Evolutionary conservation across 2,888 invertebrate genomes (phyloP).

Genomic region (Chrysotoxum bicinctum): DNA sequence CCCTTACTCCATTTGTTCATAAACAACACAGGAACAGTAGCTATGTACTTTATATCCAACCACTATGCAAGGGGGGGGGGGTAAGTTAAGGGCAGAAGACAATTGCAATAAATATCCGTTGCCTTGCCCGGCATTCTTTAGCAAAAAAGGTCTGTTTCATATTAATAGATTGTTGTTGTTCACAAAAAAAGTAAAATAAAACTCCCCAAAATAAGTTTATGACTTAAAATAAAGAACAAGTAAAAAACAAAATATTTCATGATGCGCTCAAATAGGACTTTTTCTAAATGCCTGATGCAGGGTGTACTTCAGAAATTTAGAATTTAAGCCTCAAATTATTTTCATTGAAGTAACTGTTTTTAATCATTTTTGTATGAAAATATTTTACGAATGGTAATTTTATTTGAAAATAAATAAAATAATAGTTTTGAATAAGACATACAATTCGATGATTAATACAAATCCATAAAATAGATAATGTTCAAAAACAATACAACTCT

Average conservation of each 20-base stretch:
- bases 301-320: neutral
- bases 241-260: neutral
- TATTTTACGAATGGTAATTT: too few species aligned
- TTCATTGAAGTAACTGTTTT: too few species aligned
- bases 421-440: too few species aligned
- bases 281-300: neutral
- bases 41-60: neutral
- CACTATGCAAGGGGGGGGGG: neutral
- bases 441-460: too few species aligned
- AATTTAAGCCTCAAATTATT: too few species aligned
- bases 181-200: neutral
- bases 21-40: neutral
- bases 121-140: neutral
- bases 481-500: too few species aligned
- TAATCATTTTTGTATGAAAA: too few species aligned
- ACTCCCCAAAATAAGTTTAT: slow-evolving; percentile 23
- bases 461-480: too few species aligned
- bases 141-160: slow-evolving; percentile 28
- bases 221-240: slow-evolving; percentile 6
- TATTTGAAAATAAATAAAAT: too few species aligned
- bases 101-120: slow-evolving; percentile 35
- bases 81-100: too few species aligned
- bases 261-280: neutral
- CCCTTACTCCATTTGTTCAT: neutral
- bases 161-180: slow-evolving; percentile 34